Evolutionary conservation across 2,113 vertebrate species (phyloP), one percentile per base, ranked within the genome.

Genomic region (Saccopteryx leptura): DNA sequence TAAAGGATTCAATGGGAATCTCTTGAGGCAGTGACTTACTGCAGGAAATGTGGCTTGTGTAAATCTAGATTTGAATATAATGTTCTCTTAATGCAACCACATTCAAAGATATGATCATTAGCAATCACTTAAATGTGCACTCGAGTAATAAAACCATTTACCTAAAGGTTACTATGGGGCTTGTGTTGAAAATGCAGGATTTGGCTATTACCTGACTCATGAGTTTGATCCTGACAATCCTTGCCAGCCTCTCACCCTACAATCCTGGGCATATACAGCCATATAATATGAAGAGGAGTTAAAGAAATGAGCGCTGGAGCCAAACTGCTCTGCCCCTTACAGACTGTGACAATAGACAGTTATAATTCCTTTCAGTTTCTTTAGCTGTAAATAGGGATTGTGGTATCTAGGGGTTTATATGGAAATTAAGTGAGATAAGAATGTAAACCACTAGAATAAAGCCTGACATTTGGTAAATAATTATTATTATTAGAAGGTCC

Each of bases 41-140:
- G 24, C 87, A 56, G n/a, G 52, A 87, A 83, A 78, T 48, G 68
- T 74, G 84, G n/a, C 54, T 72, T 68, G 17, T 66, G 23, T 93
- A 61, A 83, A 72, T 75, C 81, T 86, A 18, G 17, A 83, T 89
- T 46, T 75, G 87, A 94, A 79, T 88, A 60, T 33, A 86, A 82
- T 75, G 31, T 91, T 93, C 39, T 63, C 52, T 74, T 81, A 92
- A 61, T 68, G 26, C 19, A 80, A 90, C 33, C 60, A 75, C 18
- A 54, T 74, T 72, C 48, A 89, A 79, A 75, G 60, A 92, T 83
- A 83, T 1, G 21, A 46, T 84, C 66, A 68, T 61, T 90, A 96
- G 54, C 76, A 60, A 78, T 92, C 82, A 56, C 9, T 93, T 88
- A 48, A 81, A 46, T 31, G 63, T 75, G 63, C 11, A 28, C 52